Conservation (phyloP, 1,140 invertebrate genomes). For the Propsilocerus akamusi region DNA sequence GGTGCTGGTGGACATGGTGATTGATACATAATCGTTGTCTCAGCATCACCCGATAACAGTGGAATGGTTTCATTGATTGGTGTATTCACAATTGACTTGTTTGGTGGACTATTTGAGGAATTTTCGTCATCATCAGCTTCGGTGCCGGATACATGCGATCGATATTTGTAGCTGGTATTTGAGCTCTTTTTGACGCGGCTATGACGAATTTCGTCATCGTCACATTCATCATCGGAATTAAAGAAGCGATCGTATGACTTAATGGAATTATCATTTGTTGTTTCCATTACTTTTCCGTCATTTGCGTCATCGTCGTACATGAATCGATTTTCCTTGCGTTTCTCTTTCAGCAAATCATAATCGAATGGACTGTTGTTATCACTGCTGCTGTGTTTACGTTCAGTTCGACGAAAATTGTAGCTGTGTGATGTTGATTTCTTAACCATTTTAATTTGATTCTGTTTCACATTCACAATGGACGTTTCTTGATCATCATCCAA, state of each 20-base stretch:
- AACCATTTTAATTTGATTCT: background rate
- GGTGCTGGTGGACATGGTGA: background rate
- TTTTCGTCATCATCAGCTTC: constrained; percentile 6
- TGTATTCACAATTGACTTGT: constrained; percentile 6
- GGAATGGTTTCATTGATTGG: constrained; percentile 7
- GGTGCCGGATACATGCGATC: background rate
- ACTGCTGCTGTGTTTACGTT: background rate
- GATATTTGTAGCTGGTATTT: constrained; percentile 1
- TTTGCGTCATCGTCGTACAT: background rate
- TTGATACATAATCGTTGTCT: background rate
- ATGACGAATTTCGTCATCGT: background rate
- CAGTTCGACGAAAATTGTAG: background rate
- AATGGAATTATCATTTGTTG: background rate
- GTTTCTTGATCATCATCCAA: background rate
- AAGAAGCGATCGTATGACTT: background rate
- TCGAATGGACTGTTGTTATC: background rate
- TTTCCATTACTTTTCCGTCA: background rate
- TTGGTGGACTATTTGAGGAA: constrained; percentile 7
- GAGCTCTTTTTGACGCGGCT: constrained; percentile 2
- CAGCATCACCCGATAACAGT: background rate
- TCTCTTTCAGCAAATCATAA: background rate
- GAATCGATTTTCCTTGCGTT: background rate
- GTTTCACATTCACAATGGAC: too few species aligned
- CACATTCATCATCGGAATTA: background rate
- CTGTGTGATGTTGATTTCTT: background rate